Base-by-base conservation (phyloP, 2,888 invertebrate species). In the Cantharis rufa region DNA sequence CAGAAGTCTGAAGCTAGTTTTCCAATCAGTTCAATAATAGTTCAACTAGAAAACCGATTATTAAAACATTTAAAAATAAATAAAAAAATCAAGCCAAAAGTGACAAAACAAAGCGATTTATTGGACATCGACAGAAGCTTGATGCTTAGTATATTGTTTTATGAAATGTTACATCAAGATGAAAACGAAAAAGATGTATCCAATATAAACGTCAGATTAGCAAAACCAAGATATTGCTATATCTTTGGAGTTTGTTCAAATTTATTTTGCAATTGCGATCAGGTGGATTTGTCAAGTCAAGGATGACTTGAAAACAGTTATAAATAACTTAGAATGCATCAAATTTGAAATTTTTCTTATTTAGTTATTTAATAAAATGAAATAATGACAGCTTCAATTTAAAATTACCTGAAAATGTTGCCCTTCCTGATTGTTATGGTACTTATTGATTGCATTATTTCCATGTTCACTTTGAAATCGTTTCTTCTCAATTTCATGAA, bases 401-500 rank as follows among this genome's bases (percentile, higher is more conserved):
- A 7, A 21, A 21, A 13, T 21, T 66, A 86, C 86, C 82, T 87
- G 87, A 64, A 83, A 83, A 77, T 85, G 86, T 72, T 85, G 84
- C 63, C 87, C 87, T 70, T 86, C 87, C 75, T 83, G 83, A 32
- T 77, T 75, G 15, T 80, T 83, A 71, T 96, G 95, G 2, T 94
- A 93, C 85, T 95, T 93, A 10, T 93, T 89, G 79, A 98, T 93
- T 76, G 93, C 92, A 71, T 93, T 93, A 74, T 97, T 91, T 74
- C 95, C 96, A 74, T 93, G 92, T 84, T 97, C 96, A 83, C 94
- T 94, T 68, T 93, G 91, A n/a, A 90, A 90, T 72, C 96, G 90
- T 85, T 95, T 96, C 70, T 92, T 92, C 86, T 96, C 96, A 82
- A 97, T 93, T 73, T 96, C 94, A 86, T 94, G 94, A 61, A 96